Conservation (phyloP, 35 echinoderm and acorn worm genomes). For the Diadema setosum region DNA sequence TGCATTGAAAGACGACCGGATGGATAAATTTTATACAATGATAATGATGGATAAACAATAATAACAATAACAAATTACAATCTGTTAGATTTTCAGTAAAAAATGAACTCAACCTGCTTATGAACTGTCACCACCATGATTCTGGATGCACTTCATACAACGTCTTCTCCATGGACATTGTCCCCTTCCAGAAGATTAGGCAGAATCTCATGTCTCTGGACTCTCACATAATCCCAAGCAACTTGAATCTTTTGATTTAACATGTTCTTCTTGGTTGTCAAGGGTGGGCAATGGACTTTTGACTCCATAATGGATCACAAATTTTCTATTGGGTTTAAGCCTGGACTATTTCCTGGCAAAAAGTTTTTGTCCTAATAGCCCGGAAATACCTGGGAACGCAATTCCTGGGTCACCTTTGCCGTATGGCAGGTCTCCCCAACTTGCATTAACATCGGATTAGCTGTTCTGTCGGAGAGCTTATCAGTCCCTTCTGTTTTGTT, state of each 20-base stretch:
- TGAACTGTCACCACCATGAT: neutral
- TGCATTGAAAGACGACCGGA: no score
- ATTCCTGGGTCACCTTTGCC: slow-evolving; percentile 1
- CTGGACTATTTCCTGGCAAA: slow-evolving; percentile 32
- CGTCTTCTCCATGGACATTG: slow-evolving; percentile 19
- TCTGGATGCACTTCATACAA: neutral
- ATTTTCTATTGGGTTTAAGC: slow-evolving; percentile 46
- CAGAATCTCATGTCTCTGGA: slow-evolving; percentile 33
- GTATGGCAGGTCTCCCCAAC: slow-evolving; percentile 28
- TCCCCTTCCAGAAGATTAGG: slow-evolving; percentile 59
- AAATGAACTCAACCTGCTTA: no score
- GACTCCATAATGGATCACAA: slow-evolving; percentile 37
- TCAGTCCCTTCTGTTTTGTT: slow-evolving; percentile 22
- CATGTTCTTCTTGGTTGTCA: slow-evolving; percentile 29
- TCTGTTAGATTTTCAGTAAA: no score
- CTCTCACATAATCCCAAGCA: slow-evolving; percentile 37
- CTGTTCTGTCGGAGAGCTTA: slow-evolving; percentile 21
- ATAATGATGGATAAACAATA: no score
- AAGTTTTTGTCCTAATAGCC: slow-evolving; percentile 24
- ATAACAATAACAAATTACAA: no score
- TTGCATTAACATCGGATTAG: slow-evolving; percentile 20
- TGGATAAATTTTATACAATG: no score
- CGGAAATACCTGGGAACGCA: slow-evolving; percentile 9
- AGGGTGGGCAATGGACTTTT: slow-evolving; percentile 16
- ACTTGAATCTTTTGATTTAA: slow-evolving; percentile 33